Evolutionary conservation across 1,140 invertebrate species (phyloP).

Genomic region (Eupeodes corollae): DNA sequence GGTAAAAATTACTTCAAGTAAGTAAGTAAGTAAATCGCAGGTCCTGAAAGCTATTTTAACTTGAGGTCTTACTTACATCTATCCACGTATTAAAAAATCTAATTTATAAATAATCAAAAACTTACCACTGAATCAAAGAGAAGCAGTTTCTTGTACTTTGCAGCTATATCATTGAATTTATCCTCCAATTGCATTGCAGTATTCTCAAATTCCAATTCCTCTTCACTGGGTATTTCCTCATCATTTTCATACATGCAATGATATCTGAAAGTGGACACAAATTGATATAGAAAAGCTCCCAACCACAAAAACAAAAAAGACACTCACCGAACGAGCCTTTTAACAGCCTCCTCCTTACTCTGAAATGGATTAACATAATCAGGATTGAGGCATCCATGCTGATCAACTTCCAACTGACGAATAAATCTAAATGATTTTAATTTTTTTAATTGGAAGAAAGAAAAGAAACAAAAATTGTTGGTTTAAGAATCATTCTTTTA

Average conservation of each 20-base stretch:
- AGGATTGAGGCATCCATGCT: constrained; percentile 61
- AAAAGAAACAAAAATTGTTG: not conserved
- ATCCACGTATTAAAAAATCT: too few species aligned
- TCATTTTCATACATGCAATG: constrained; percentile 67
- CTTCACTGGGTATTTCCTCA: constrained; percentile 52
- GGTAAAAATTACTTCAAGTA: too few species aligned
- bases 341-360: constrained; percentile 63
- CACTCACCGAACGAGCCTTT: constrained; percentile 52
- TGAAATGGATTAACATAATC: constrained; percentile 66
- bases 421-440: constrained; percentile 45
- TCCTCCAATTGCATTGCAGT: constrained; percentile 60
- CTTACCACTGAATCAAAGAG: constrained; percentile 75
- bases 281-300: not conserved
- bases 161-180: constrained; percentile 62
- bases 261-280: constrained; percentile 41
- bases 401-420: constrained; percentile 66
- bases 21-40: too few species aligned
- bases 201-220: constrained; percentile 68
- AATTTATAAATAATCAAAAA: constrained; percentile 3
- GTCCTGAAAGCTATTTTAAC: too few species aligned
- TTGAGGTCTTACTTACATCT: too few species aligned
- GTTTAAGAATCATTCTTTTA: not conserved
- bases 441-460: not conserved
- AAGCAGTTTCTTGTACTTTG: constrained; percentile 68
- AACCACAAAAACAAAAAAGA: not conserved